Base-by-base conservation (phyloP, 92 coral and sea anemone genomes). In the Epizoanthus rinbou region DNA sequence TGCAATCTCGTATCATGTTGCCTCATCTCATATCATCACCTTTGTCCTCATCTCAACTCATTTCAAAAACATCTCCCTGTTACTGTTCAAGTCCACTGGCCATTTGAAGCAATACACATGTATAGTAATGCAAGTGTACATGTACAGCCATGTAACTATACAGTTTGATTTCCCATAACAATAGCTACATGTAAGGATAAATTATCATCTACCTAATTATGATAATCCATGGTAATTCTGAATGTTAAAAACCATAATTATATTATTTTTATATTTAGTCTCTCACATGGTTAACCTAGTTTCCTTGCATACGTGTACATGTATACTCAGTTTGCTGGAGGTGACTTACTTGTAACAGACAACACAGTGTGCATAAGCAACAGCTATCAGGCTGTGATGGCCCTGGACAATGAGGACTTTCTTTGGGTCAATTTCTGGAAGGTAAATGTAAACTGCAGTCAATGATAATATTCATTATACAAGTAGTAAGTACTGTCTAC, bases 291-390 rank as follows among this genome's bases (percentile, higher is more conserved):
- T 62, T 62, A n/a, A 62, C 28, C 22, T 19, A 24, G 23, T 24
- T 62, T 17, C 16, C 43, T 37, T 6, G 3, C 43, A 37, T 37
- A 37, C 43, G 5, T 37, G 5, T 37, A 37, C 43, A 37, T 37
- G 43, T 64, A 16, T 11, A 10, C 11, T 21, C 24, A 80, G 22
- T 31, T 7, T 18, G 9, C 43, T 18, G 54, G 57, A 60, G 19
- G 23, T 24, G 7, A 73, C 98, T 85, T 75, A 97, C 99, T 92
- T 93, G 85, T 94, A 97, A 69, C 99, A 97, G 54, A 94, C 85
- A 16, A 97, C 93, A 83, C 94, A 94, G 80, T 93, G 98, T 28
- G 99, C 97, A 86, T 89, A 97, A 22, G 99, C 99, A 10, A 97
- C 98, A 23, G 99, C 99, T 14, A 97, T 91, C 62, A 94, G 82